phyloP scores from a whole-genome alignment of 2,888 invertebrate species.

The Leucophenga maculata region DNA sequence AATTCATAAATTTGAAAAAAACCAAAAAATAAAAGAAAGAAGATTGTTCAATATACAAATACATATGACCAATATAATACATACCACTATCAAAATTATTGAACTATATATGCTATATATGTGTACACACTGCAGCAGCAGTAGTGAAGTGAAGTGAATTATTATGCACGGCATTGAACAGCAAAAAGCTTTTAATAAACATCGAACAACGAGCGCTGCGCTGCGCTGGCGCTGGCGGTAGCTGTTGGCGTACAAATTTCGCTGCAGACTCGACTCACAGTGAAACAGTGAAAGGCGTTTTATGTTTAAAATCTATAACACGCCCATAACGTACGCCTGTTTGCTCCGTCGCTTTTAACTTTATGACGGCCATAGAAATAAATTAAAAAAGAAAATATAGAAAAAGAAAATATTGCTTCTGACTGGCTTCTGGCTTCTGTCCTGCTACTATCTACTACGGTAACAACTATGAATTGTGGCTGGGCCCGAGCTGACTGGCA shows the following conservation, averaged over 20 bases:
- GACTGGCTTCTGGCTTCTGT: too few species aligned
- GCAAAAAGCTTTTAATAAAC: conserved; percentile 21
- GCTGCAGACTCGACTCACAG: neutral
- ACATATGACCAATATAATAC: too few species aligned
- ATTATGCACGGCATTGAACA: conserved; percentile 21
- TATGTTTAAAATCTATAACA: conserved; percentile 13
- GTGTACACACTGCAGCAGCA: conserved; percentile 24
- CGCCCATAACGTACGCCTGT: neutral
- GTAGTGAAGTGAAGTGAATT: conserved; percentile 11
- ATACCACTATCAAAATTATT: too few species aligned
- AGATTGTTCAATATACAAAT: neutral
- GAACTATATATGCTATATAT: conserved; percentile 26
- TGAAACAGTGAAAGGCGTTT: conserved; percentile 11
- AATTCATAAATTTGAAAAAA: conserved; percentile 4
- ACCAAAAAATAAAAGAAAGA: too few species aligned
- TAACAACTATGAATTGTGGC: neutral
- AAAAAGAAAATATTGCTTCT: conserved; percentile 7
- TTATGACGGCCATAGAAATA: conserved; percentile 17
- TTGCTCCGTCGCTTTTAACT: too few species aligned
- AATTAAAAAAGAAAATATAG: neutral
- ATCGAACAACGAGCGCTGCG: neutral
- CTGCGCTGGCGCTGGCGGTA: too few species aligned
- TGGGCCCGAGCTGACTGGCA: neutral
- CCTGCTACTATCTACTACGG: neutral
- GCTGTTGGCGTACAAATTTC: neutral